A percentile compares a stretch with the other conserved stretches of the same genome.
Evolutionary conservation across 1,140 invertebrate genomes (phyloP).

Genomic region (Lysiphlebus fabarum): DNA sequence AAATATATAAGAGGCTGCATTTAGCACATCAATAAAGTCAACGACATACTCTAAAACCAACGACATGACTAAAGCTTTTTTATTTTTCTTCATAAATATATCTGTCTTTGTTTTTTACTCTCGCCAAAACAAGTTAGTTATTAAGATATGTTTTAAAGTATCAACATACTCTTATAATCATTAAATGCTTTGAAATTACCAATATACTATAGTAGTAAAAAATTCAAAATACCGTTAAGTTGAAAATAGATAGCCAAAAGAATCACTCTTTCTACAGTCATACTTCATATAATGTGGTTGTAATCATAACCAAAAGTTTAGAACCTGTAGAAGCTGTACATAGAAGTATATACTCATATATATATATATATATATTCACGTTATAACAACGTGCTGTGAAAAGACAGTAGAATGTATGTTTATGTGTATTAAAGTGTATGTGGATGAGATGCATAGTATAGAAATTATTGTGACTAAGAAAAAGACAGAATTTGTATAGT

Average conservation of each 20-base stretch:
- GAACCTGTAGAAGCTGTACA: not conserved
- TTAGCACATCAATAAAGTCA: too few relatives aligned
- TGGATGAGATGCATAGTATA: slow-evolving; percentile 18
- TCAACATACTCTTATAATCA: not conserved
- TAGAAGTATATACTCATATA: too few relatives aligned
- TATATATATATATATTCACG: slow-evolving; percentile 18
- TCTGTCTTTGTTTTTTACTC: too few relatives aligned
- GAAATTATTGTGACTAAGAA: slow-evolving; percentile 25
- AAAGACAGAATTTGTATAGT: slow-evolving; percentile 11
- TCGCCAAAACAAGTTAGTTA: too few relatives aligned
- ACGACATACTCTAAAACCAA: too few relatives aligned
- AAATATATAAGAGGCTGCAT: too few relatives aligned
- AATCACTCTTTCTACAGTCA: slow-evolving; percentile 10
- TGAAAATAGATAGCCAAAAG: slow-evolving; percentile 4
- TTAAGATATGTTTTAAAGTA: too few relatives aligned
- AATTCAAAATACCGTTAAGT: slow-evolving; percentile 11
- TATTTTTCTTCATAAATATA: too few relatives aligned
- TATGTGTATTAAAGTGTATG: too few relatives aligned
- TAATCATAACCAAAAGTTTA: slow-evolving; percentile 19
- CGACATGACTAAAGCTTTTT: too few relatives aligned
- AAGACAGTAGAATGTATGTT: too few relatives aligned
- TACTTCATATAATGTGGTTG: slow-evolving; percentile 8
- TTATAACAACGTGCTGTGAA: slow-evolving; percentile 35
- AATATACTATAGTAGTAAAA: slow-evolving; percentile 2
- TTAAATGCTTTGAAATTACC: not conserved